A percentile compares a stretch with the other conserved stretches of the same genome.
Conservation (phyloP, 2,888 invertebrate genomes). For the Dryocosmus kuriphilus region DNA sequence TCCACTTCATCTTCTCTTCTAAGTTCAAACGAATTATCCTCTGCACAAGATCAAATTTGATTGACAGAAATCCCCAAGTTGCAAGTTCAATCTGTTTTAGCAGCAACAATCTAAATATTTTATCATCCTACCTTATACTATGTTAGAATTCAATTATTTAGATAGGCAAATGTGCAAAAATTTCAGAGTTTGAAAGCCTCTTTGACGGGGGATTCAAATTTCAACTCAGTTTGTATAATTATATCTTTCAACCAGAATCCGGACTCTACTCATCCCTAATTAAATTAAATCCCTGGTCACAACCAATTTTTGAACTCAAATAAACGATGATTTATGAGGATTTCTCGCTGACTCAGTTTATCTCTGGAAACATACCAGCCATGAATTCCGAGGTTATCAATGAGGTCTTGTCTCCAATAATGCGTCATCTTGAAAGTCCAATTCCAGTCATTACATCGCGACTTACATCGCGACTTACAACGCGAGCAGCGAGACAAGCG, state of each 20-base stretch:
- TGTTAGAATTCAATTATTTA: neutral
- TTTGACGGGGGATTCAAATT: neutral
- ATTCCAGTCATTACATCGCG: slow-evolving; percentile 29
- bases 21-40: slow-evolving; percentile 1
- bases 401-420: slow-evolving; percentile 35
- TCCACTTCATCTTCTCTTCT: neutral
- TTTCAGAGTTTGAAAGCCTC: neutral
- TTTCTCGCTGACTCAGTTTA: neutral
- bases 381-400: slow-evolving; percentile 35
- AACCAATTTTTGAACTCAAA: neutral
- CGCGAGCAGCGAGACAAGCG: slow-evolving; percentile 18
- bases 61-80: neutral
- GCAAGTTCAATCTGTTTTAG: neutral
- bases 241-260: neutral
- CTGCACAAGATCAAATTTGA: slow-evolving; percentile 11
- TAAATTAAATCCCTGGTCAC: neutral
- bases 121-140: too few relatives aligned
- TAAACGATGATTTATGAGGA: neutral
- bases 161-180: neutral
- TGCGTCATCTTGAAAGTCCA: slow-evolving; percentile 25
- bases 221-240: neutral
- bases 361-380: slow-evolving; percentile 27
- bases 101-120: neutral
- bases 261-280: neutral
- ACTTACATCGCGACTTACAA: too few relatives aligned